phyloP scores from a whole-genome alignment of 1,140 invertebrate species.

The Rhopalosiphum maidis region DNA sequence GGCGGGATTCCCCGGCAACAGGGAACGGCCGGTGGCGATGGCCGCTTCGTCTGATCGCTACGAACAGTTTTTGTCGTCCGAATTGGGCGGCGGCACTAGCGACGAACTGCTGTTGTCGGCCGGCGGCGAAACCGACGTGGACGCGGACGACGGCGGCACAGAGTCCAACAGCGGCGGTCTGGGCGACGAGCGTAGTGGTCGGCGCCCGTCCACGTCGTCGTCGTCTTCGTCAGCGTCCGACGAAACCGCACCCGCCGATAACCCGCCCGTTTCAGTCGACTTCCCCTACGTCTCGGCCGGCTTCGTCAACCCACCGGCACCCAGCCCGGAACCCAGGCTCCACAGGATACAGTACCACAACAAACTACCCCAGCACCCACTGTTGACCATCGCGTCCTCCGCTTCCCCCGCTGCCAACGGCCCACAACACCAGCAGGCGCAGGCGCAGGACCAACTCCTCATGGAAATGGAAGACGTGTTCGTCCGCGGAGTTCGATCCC shows the following conservation, averaged over 20 bases:
- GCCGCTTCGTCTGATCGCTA: conserved; percentile 59
- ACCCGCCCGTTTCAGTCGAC: not conserved
- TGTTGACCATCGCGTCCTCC: not conserved
- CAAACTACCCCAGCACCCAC: not conserved
- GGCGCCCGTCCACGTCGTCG: not conserved
- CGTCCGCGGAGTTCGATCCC: conserved; percentile 76
- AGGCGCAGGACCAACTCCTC: conserved; percentile 18
- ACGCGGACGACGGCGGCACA: conserved; percentile 62
- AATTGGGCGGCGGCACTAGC: conserved; percentile 62
- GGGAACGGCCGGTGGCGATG: not conserved
- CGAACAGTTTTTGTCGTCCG: conserved; percentile 63
- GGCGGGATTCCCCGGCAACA: not conserved
- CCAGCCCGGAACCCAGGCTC: conserved; percentile 12
- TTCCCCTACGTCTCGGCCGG: not conserved
- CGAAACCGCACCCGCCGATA: not conserved
- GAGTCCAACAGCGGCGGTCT: not conserved
- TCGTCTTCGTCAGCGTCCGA: not conserved
- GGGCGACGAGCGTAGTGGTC: not conserved
- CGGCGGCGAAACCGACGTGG: conserved; percentile 60
- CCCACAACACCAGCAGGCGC: not conserved
- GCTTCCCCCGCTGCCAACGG: not conserved
- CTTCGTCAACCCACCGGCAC: not conserved
- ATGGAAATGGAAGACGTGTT: conserved; percentile 83
- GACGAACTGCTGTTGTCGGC: not conserved
- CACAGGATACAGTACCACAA: not conserved